A percentile compares a stretch with the other conserved stretches of the same genome.
phyloP scores from a whole-genome alignment of 2,797 vertebrate species.

The Pseudochaenichthys georgianus region DNA sequence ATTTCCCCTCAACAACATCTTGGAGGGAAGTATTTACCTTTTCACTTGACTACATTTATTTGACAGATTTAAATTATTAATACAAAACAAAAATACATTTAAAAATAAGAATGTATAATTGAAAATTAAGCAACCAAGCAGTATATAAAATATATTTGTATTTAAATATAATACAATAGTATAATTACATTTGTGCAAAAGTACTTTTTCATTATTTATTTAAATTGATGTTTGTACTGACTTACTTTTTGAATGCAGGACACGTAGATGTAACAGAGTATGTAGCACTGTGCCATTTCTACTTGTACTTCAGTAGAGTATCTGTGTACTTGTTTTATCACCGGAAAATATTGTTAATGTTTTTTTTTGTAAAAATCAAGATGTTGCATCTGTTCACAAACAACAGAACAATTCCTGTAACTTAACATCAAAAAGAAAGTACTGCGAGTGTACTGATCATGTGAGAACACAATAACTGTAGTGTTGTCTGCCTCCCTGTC shows the following conservation, averaged over 20 bases:
- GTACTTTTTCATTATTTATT: too few species aligned
- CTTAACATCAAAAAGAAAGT: background rate
- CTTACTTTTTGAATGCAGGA: too few species aligned
- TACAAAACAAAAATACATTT: background rate
- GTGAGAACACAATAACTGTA: slow-evolving; percentile 3
- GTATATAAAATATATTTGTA: background rate
- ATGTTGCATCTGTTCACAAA: background rate
- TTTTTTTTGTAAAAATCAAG: background rate
- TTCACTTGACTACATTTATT: too few species aligned
- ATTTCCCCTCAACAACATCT: too few species aligned
- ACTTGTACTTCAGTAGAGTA: background rate
- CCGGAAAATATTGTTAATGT: background rate
- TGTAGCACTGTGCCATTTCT: background rate
- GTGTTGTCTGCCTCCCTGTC: background rate
- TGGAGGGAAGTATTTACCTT: too few species aligned
- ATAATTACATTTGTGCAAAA: too few species aligned
- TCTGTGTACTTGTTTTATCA: background rate
- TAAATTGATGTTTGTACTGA: too few species aligned
- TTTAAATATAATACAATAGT: background rate
- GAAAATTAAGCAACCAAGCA: too few species aligned
- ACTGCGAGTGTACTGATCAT: slow-evolving; percentile 6
- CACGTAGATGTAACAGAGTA: background rate
- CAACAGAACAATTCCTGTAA: background rate
- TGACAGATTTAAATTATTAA: too few species aligned
- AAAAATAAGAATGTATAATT: too few species aligned